Base-by-base conservation (phyloP, 2,888 invertebrate species). In the Halictus ligatus region DNA sequence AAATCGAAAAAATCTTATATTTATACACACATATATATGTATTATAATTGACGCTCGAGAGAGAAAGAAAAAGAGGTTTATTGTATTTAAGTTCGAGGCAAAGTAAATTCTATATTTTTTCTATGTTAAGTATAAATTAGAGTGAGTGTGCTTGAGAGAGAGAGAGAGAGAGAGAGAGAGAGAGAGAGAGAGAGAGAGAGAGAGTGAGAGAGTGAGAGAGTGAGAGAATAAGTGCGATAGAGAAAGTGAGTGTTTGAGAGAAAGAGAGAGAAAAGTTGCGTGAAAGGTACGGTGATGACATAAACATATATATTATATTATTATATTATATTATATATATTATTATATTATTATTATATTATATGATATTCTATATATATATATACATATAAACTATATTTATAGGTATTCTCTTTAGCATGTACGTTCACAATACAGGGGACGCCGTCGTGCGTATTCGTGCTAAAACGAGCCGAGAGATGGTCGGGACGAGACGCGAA, bases 101-200 rank as follows among this genome's bases (percentile, higher is more conserved):
- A 95, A 94, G 92, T 94, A 92, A 91, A 94, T 94, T 95, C 93
- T 95, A 94, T 95, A 95, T 95, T 95, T 95, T 95, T 95, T 95
- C 94, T 95, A 94, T 94, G 94, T 94, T 95, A 94, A 94, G 94
- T 94, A 94, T 94, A 93, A 93, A 92, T 88, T 88, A 88, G 90
- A 85, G 89, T 89, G 84, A 60, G 54, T 54, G 76, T 43, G n/a
- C n/a, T n/a, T n/a, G 72, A 80, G 73, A 82, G 29, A 72, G 35
- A 67, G 18, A 35, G 67, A 8, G 29, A 15, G 64, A 1, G 90
- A 83, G 90, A 89, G 72, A 43, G 54, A 54, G 60, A 88, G 89
- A 85, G 89, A 89, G 72, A 69, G 67, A 64, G 35, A 88, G 90
- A 84, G 89, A 89, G 79, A 50, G 54, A 46, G 60, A 88, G 90